Base-by-base conservation (phyloP, 2,113 vertebrate genomes). In the Psittacula cyanocephala region DNA sequence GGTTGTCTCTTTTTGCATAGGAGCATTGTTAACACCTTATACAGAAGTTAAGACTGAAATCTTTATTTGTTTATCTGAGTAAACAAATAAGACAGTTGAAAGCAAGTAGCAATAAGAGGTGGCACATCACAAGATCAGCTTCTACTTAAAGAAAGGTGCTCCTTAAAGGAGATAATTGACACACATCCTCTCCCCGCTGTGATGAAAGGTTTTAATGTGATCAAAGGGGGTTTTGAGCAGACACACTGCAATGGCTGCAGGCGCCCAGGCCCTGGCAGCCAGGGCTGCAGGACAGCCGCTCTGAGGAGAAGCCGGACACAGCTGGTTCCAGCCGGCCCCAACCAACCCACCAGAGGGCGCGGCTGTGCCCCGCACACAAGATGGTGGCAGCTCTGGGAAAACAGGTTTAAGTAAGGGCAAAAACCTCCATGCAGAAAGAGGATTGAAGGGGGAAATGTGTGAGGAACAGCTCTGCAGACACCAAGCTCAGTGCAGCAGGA, bases 201-300 rank as follows among this genome's bases (percentile, higher is more conserved):
- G 44, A 64, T 69, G 20, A 70, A 22, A 46, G 17, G 11, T 28
- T 93, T 89, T 39, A 29, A 57, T 7, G 22, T 15, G 49, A 39
- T 39, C n/a, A 50, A 14, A 46, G 33, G 13, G 20, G 33, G 23
- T 76, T 63, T 31, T n/a, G 19, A 79, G n/a, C 60, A 39, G 55
- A 55, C 31, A 68, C 17, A 49, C 17, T 20, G 22, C 10, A 60
- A 2, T 2, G 14, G 19, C 13, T 39, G 24, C 13, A 12, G 39
- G 19, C 22, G 29, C 44, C 31, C 9, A 5, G 14, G 31, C 0
- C 0, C n/a, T 5, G 19, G 31, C 50, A 28, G 43, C 0, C 2
- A 4, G 31, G 8, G 7, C 44, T 50, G 50, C 11, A 10, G 14
- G 25, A 33, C 2, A 4, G 22, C 43, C 16, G 7, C 31, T 28